These are phyloP conservation scores for Rosalia funebris DNA, from an alignment of 2,888 invertebrate species.

Conservation along the genomic window DNA sequence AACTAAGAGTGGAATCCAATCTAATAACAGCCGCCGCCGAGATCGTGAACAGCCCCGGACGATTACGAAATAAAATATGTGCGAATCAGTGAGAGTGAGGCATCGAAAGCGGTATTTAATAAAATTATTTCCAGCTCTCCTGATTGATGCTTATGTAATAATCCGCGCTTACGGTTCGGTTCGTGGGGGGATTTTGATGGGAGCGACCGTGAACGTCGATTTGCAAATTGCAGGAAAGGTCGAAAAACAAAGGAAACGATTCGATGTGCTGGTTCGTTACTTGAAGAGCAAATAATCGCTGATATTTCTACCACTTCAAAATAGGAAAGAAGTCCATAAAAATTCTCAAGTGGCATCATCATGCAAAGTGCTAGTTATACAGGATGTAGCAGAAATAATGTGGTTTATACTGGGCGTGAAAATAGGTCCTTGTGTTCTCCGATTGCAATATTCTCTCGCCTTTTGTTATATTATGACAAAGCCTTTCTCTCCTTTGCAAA, in stretches of 20 bases:
- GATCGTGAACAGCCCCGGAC: slow-evolving; percentile 38
- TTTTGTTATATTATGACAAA: no score
- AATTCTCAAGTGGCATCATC: no score
- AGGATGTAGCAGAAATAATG: no score
- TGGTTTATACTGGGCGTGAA: no score
- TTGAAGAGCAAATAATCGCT: background rate
- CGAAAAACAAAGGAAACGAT: slow-evolving; percentile 11
- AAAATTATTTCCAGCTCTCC: slow-evolving; percentile 36
- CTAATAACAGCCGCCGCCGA: slow-evolving; percentile 39
- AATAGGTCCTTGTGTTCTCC: no score
- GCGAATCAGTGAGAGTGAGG: slow-evolving; percentile 38
- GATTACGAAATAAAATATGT: slow-evolving; percentile 38
- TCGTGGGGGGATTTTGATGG: slow-evolving; percentile 3
- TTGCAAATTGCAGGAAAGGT: slow-evolving; percentile 15
- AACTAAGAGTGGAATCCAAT: slow-evolving; percentile 42
- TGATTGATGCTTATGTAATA: slow-evolving; percentile 21
- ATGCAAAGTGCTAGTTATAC: no score
- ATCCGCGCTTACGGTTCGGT: background rate
- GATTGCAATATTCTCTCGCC: no score
- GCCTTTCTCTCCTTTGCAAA: no score
- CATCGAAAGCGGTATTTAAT: slow-evolving; percentile 41
- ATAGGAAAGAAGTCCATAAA: no score
- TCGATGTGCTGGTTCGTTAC: background rate
- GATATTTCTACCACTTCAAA: no score
- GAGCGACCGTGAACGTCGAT: slow-evolving; percentile 8